A percentile compares a stretch with the other conserved stretches of the same genome.
These are phyloP conservation scores for Xylota sylvarum DNA, from an alignment of 2,888 invertebrate species.

Conservation along the genomic window DNA sequence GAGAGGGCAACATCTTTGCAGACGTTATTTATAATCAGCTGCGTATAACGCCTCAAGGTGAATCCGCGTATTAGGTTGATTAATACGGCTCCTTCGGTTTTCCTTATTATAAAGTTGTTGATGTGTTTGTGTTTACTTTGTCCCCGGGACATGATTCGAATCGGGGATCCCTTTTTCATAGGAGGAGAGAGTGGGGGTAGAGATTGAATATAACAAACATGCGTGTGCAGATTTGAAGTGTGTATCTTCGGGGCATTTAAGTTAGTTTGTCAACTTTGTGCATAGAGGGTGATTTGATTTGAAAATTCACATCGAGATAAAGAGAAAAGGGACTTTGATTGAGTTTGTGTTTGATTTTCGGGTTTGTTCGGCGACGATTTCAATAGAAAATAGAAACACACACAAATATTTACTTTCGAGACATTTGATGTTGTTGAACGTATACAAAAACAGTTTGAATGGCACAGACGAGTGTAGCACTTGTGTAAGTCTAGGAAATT, in stretches of 20 bases:
- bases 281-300: constrained; percentile 53
- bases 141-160: constrained; percentile 42
- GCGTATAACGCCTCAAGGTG: constrained; percentile 55
- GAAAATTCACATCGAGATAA: constrained; percentile 38
- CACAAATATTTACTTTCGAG: constrained; percentile 11
- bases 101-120: constrained; percentile 65
- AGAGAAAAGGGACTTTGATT: constrained; percentile 36
- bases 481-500: neutral
- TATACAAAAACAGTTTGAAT: neutral
- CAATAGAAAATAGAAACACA: neutral
- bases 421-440: constrained; percentile 4
- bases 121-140: constrained; percentile 62
- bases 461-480: neutral
- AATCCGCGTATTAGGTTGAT: constrained; percentile 61
- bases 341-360: constrained; percentile 47
- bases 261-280: constrained; percentile 54
- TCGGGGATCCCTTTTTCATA: neutral
- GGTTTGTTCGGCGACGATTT: constrained; percentile 10
- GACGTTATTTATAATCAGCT: constrained; percentile 59
- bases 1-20: constrained; percentile 25
- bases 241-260: constrained; percentile 42
- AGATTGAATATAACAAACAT: constrained; percentile 19
- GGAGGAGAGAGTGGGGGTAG: neutral
- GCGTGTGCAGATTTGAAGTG: constrained; percentile 49
- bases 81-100: constrained; percentile 58